These are phyloP conservation scores for Rattus rattus DNA, from an alignment of 2,113 vertebrate genomes.

Conservation along the genomic window DNA sequence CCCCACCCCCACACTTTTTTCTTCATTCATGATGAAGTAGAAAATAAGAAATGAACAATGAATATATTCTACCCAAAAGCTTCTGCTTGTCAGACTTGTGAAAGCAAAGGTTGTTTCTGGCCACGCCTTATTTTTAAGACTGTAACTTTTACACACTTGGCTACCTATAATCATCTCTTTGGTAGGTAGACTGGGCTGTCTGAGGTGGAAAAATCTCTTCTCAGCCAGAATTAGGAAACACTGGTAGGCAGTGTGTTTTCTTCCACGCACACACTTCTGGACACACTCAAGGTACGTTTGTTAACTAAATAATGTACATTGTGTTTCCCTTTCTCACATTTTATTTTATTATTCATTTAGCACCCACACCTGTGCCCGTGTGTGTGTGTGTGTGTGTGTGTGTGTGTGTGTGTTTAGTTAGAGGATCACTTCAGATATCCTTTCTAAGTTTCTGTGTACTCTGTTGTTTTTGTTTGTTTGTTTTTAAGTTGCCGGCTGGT, in stretches of 20 bases:
- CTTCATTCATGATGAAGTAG: not conserved
- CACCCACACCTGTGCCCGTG: too few species aligned
- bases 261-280: too few species aligned
- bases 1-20: not conserved
- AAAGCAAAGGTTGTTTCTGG: too few species aligned
- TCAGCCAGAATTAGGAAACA: not conserved
- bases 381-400: not conserved
- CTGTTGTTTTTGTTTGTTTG: not conserved
- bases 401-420: not conserved
- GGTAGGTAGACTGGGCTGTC: not conserved
- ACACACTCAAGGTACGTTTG: not conserved
- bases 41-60: not conserved
- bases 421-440: not conserved
- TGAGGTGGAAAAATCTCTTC: not conserved
- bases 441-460: not conserved
- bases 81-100: too few species aligned
- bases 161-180: not conserved
- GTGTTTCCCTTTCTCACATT: not conserved
- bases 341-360: not conserved
- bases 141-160: too few species aligned
- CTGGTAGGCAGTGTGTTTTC: not conserved
- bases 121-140: too few species aligned
- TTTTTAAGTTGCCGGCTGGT: not conserved
- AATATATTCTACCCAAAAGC: too few species aligned
- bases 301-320: not conserved